Evolutionary conservation across 2,797 vertebrate genomes (phyloP).

Genomic region (Danionella dracula): DNA sequence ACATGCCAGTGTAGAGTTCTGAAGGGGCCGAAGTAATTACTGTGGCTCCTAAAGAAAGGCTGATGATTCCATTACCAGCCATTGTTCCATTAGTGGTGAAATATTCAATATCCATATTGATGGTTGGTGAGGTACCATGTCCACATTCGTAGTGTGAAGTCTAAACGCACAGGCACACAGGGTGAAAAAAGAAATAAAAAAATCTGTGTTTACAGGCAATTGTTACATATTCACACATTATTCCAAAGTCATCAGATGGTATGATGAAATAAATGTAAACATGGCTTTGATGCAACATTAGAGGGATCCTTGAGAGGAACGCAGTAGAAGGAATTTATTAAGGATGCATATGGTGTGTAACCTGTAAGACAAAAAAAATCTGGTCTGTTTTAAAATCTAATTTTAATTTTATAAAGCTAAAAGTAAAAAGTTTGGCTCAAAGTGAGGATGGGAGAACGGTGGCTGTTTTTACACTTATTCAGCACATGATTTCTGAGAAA

Average conservation of each 20-base stretch:
- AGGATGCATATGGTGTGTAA: no score
- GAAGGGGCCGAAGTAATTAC: background rate
- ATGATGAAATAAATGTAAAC: no score
- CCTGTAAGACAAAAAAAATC: no score
- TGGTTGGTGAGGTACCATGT: slow-evolving; percentile 39
- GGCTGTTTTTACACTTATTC: background rate
- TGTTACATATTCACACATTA: slow-evolving; percentile 4
- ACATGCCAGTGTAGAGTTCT: background rate
- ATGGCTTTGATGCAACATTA: no score
- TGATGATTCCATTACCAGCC: background rate
- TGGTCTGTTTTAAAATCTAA: background rate
- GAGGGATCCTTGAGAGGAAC: no score
- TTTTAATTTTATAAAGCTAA: no score
- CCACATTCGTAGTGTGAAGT: slow-evolving; percentile 55
- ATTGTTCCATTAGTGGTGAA: background rate
- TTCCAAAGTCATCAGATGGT: slow-evolving; percentile 16
- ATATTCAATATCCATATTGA: slow-evolving; percentile 17
- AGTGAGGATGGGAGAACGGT: background rate
- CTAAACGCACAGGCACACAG: slow-evolving; percentile 51
- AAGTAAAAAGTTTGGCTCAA: no score
- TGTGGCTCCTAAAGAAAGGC: background rate
- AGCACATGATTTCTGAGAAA: background rate
- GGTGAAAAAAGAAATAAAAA: slow-evolving; percentile 35
- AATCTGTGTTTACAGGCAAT: slow-evolving; percentile 46
- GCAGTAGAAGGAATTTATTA: no score